Evolutionary conservation across 2,113 vertebrate genomes (phyloP).

Genomic region (Channa argus): DNA sequence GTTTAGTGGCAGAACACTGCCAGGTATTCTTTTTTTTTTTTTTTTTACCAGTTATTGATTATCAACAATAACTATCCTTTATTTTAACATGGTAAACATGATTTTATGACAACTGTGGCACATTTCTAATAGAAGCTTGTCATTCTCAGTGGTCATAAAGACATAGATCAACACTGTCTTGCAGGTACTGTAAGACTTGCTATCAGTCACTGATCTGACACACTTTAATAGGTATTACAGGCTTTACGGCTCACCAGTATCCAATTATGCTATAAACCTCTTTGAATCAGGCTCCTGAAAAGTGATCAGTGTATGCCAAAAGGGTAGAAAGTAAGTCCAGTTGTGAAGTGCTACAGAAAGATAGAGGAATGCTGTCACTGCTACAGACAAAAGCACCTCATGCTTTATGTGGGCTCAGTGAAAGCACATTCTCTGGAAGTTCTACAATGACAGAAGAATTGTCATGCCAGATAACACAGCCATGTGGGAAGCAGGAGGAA

Average conservation of each 20-base stretch:
- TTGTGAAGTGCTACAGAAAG: not conserved
- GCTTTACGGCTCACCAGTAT: slow-evolving; percentile 32
- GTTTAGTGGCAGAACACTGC: not conserved
- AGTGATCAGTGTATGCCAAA: slow-evolving; percentile 20
- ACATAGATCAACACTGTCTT: not conserved
- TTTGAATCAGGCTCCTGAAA: slow-evolving; percentile 6
- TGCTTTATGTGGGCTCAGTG: not conserved
- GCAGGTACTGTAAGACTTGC: not conserved
- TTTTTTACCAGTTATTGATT: not conserved
- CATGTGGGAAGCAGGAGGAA: slow-evolving; percentile 35
- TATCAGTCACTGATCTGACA: slow-evolving; percentile 41
- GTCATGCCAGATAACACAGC: slow-evolving; percentile 48
- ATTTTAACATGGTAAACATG: not conserved
- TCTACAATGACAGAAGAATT: slow-evolving; percentile 36
- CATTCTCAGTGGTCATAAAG: not conserved
- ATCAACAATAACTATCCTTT: not conserved
- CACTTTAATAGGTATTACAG: slow-evolving; percentile 51
- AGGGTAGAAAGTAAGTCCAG: not conserved
- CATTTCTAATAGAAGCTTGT: not conserved
- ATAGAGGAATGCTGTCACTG: not conserved
- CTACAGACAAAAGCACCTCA: slow-evolving; percentile 47
- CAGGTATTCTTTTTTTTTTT: not conserved
- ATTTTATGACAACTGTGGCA: not conserved
- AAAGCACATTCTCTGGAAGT: not conserved
- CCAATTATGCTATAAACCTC: slow-evolving; percentile 34